Evolutionary conservation across 2,888 invertebrate genomes (phyloP).

Genomic region (Leptopilina myrica): DNA sequence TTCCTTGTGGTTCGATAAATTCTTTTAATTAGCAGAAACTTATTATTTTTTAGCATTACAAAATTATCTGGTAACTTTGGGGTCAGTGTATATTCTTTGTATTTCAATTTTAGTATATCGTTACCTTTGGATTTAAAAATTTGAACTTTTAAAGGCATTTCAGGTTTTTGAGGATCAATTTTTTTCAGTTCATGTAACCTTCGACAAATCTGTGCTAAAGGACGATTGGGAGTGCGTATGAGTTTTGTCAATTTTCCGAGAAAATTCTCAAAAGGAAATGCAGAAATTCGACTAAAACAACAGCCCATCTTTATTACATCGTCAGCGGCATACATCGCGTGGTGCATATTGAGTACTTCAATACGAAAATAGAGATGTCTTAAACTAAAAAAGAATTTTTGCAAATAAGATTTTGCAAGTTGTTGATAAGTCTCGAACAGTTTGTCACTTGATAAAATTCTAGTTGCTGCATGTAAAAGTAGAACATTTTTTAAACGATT

Average conservation of each 20-base stretch:
- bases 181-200: constrained; percentile 46
- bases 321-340: constrained; percentile 50
- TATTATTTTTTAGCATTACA: constrained; percentile 24
- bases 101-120: constrained; percentile 33
- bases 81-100: constrained; percentile 26
- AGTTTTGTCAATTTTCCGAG: constrained; percentile 47
- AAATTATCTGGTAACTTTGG: constrained; percentile 35
- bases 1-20: not conserved
- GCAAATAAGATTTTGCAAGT: constrained; percentile 39
- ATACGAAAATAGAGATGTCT: constrained; percentile 32
- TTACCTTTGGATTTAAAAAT: constrained; percentile 6
- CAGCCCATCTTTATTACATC: constrained; percentile 43
- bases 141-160: constrained; percentile 5
- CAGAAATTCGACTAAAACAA: constrained; percentile 36
- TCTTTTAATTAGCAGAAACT: constrained; percentile 24
- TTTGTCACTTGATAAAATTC: constrained; percentile 38
- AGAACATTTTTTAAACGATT: not conserved
- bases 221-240: constrained; percentile 42
- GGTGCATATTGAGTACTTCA: constrained; percentile 65
- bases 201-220: constrained; percentile 50
- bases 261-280: constrained; percentile 49
- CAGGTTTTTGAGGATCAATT: not conserved
- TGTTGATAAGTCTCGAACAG: constrained; percentile 25
- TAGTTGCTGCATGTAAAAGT: constrained; percentile 50
- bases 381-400: constrained; percentile 37